Percentiles rank a stretch among this genome's conserved stretches.
phyloP scores from a whole-genome alignment of 2,113 vertebrate genomes.

The Lanius ludovicianus region DNA sequence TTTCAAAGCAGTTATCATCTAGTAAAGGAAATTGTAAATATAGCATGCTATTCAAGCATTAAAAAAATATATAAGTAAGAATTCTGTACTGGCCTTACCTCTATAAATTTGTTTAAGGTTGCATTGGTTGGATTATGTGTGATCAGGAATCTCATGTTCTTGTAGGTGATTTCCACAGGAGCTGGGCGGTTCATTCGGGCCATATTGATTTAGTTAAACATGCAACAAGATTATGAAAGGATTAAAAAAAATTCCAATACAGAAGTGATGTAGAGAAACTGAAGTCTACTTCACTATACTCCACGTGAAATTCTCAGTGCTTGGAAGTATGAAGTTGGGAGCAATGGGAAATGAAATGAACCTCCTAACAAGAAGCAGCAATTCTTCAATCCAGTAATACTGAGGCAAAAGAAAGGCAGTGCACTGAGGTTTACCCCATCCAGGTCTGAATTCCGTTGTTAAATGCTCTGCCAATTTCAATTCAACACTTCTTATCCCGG shows the following conservation, averaged over 20 bases:
- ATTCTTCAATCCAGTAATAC: conserved; percentile 93
- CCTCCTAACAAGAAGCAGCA: conserved; percentile 86
- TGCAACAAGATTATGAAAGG: conserved; percentile 72
- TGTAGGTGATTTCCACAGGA: conserved; percentile 99
- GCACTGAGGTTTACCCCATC: conserved; percentile 98
- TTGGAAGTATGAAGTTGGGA: conserved; percentile 71
- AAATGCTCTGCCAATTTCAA: conserved; percentile 82
- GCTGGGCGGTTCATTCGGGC: conserved; percentile 99
- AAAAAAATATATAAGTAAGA: neutral
- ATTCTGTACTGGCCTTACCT: conserved; percentile 80
- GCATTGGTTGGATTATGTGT: conserved; percentile 99
- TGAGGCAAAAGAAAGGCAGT: conserved; percentile 92
- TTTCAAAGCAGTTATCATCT: neutral
- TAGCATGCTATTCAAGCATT: neutral
- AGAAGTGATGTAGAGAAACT: conserved; percentile 79
- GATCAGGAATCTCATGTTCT: conserved; percentile 99
- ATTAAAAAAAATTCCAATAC: conserved; percentile 69
- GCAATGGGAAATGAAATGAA: conserved; percentile 81
- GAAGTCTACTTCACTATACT: conserved; percentile 81
- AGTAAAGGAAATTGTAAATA: neutral
- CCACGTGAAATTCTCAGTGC: conserved; percentile 81
- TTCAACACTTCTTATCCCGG: conserved; percentile 80
- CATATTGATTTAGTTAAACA: conserved; percentile 83
- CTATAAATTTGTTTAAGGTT: conserved; percentile 98
- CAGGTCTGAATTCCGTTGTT: conserved; percentile 89